A percentile compares a stretch with the other conserved stretches of the same genome.
Conservation (phyloP, 2,888 invertebrate genomes). For the Acrobeloides nanus region DNA sequence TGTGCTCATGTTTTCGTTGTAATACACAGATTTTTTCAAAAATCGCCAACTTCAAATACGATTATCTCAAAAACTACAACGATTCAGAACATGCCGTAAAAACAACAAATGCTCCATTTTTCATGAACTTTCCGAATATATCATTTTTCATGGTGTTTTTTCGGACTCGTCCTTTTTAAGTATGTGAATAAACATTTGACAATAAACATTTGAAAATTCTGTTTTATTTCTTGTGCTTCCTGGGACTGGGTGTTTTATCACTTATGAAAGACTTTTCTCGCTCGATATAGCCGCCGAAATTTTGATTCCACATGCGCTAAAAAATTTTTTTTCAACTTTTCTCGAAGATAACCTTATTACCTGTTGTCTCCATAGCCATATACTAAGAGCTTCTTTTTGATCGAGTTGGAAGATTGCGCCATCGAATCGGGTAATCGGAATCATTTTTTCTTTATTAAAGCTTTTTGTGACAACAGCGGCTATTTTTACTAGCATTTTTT, state of each 20-base stretch:
- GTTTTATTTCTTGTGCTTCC: conserved; percentile 1
- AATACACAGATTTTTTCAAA: no score
- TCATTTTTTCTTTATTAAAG: conserved; percentile 33
- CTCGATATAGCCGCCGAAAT: conserved; percentile 28
- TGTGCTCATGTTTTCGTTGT: no score
- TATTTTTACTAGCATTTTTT: conserved; percentile 40
- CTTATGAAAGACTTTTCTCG: conserved; percentile 23
- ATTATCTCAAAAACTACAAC: no score
- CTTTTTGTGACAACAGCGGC: conserved; percentile 25
- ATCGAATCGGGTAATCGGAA: conserved; percentile 40
- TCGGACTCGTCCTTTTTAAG: no score
- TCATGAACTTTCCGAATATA: no score
- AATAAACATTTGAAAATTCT: no score
- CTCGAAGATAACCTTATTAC: conserved; percentile 13
- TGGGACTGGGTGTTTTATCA: conserved; percentile 3
- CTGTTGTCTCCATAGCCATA: conserved; percentile 50
- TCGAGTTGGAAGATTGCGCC: conserved; percentile 43
- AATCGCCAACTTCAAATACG: no score
- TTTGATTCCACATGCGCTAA: conserved; percentile 33
- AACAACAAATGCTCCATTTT: no score
- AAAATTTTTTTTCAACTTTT: conserved; percentile 7
- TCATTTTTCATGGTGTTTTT: no score
- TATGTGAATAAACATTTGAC: no score
- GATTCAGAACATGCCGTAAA: no score
- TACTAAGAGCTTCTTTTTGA: conserved; percentile 43